Evolutionary conservation across 2,797 vertebrate genomes (phyloP), one percentile per base, ranked within the genome.

Genomic region (Xiphophorus birchmanni): DNA sequence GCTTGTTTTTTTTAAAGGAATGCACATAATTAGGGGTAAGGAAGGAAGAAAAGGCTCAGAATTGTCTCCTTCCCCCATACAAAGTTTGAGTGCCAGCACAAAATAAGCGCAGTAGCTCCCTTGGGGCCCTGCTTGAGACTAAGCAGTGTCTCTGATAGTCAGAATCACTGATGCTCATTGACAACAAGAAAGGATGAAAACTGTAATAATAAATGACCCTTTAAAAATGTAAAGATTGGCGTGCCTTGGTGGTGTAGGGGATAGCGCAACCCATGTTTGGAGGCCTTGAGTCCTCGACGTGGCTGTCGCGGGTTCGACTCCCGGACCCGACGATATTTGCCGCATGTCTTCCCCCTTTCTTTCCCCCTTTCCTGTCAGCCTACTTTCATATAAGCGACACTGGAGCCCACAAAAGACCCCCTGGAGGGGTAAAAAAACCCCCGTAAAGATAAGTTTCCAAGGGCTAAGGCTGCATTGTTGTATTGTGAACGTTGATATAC

Each of bases 1-100:
- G 94, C 92, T 89, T 96, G 81, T 90, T 92, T 84, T 47, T 47
- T 78, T 89, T 78, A 78, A 91, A 89, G 91, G 94, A 92, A 94
- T 93, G 92, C 83, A 95, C 93, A 93, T 95, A 97, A 97, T 97
- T 97, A 97, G 91, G 95, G 87, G 87, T 32, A 92, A 58, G 92
- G 91, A 92, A 96, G 96, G 95, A 96, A 96, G 96, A 95, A 94
- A 95, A 93, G 89, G 93, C 87, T 90, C 82, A 78, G 87, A 96
- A 95, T 90, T 91, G 88, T 87, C 87, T 88, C 88, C 85, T 93
- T 86, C 86, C 92, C 90, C 92, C 93, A 95, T 74, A 78, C 82
- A 80, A 76, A 86, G 89, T 91, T 88, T 88, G 87, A 92, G 87
- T 87, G 85, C 89, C 74, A 82, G 82, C 77, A 90, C 83, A 93